These are phyloP conservation scores for Liasis olivaceus DNA, from an alignment of 2,797 vertebrate species.

Conservation along the genomic window DNA sequence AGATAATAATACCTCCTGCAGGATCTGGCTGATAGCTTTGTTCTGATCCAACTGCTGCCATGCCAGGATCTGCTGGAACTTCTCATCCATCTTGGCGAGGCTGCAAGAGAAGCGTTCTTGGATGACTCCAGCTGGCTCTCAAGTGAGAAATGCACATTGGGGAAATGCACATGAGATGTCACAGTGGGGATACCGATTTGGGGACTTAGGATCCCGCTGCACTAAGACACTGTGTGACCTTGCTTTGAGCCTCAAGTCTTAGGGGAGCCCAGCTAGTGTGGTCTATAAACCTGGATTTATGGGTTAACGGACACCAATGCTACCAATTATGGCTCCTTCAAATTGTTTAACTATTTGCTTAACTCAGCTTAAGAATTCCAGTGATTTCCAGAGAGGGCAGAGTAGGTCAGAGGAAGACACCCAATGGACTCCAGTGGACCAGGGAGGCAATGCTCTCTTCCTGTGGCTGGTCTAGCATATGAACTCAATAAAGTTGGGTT, in stretches of 20 bases:
- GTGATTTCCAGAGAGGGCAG: not conserved
- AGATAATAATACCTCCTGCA: constrained; percentile 85
- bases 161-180: no score
- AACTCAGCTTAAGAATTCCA: not conserved
- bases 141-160: not conserved
- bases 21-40: constrained; percentile 89
- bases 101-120: constrained; percentile 70
- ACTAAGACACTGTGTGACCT: not conserved
- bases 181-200: not conserved
- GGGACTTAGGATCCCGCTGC: not conserved
- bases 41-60: constrained; percentile 93
- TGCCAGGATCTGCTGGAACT: constrained; percentile 87
- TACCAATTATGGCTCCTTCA: not conserved
- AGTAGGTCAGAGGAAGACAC: not conserved
- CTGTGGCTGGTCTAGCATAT: not conserved
- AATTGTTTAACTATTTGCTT: not conserved
- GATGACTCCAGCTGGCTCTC: not conserved
- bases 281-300: not conserved
- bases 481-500: not conserved
- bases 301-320: not conserved
- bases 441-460: not conserved
- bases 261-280: not conserved
- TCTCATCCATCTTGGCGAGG: constrained; percentile 86
- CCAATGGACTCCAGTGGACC: not conserved
- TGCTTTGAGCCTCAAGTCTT: not conserved